Percentiles rank a stretch among this genome's conserved stretches.
Evolutionary conservation across 2,113 vertebrate genomes (phyloP).

Genomic region (Xiphorhynchus elegans): DNA sequence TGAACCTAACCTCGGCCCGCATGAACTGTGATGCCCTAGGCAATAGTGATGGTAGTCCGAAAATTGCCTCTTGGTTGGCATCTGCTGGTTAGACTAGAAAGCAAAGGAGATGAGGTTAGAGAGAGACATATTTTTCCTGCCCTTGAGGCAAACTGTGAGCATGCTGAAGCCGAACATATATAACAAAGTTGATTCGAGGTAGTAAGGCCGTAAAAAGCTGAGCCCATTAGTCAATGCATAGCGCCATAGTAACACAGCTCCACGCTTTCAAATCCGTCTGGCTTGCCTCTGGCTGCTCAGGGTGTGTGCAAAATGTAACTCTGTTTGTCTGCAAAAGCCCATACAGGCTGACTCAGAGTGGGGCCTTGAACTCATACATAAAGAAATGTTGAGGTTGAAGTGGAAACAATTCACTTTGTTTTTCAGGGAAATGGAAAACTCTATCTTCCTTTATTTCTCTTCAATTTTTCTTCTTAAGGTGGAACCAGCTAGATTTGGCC

Average conservation of each 20-base stretch:
- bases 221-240: slow-evolving; percentile 50
- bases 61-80: background rate
- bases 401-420: background rate
- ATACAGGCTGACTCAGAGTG: background rate
- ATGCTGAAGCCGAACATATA: background rate
- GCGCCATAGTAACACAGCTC: slow-evolving; percentile 38
- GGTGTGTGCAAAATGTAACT: slow-evolving; percentile 8
- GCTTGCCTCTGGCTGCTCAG: slow-evolving; percentile 52
- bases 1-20: background rate
- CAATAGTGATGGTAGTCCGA: background rate
- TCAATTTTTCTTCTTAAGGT: slow-evolving; percentile 75
- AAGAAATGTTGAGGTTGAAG: slow-evolving; percentile 13
- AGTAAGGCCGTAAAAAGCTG: background rate
- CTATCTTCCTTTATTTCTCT: background rate
- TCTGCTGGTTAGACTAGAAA: slow-evolving; percentile 9
- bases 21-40: background rate
- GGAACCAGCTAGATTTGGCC: slow-evolving; percentile 96
- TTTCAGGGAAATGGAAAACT: background rate
- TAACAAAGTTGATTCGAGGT: background rate
- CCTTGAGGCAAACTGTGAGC: slow-evolving; percentile 20
- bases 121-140: background rate
- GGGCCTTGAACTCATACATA: background rate
- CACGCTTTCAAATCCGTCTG: slow-evolving; percentile 20
- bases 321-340: slow-evolving; percentile 29
- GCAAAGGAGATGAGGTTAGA: background rate